phyloP scores from a whole-genome alignment of 2,797 vertebrate species.

The Xiphophorus birchmanni region DNA sequence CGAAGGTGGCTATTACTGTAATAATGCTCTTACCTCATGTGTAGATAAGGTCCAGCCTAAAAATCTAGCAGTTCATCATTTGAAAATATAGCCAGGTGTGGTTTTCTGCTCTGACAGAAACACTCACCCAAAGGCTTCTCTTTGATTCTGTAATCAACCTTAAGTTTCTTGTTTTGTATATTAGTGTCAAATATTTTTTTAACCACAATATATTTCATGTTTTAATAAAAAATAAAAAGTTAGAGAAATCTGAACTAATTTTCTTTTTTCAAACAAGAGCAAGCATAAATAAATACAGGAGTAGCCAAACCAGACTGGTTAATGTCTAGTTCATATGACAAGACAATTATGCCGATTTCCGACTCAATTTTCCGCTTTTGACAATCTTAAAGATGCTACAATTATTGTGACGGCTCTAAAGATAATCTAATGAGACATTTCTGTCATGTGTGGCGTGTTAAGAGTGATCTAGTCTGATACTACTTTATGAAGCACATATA shows the following conservation, averaged over 20 bases:
- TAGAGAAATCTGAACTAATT: neutral
- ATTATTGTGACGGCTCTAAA: too few relatives aligned
- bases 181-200: neutral
- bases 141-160: neutral
- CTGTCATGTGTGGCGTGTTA: too few relatives aligned
- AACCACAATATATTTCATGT: neutral
- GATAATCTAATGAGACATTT: too few relatives aligned
- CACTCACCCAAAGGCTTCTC: neutral
- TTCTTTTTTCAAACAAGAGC: neutral
- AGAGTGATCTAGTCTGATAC: too few relatives aligned
- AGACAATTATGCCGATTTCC: too few relatives aligned
- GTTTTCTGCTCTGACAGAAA: constrained; percentile 11
- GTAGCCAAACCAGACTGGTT: neutral
- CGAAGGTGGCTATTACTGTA: constrained; percentile 52
- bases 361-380: too few relatives aligned
- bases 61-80: constrained; percentile 37
- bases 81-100: constrained; percentile 29
- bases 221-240: neutral
- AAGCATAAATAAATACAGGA: neutral
- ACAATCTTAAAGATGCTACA: too few relatives aligned
- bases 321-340: too few relatives aligned
- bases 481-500: too few relatives aligned
- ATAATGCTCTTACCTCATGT: constrained; percentile 51
- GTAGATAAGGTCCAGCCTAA: constrained; percentile 42
- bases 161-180: neutral